These are phyloP conservation scores for Phengaris arion DNA, from an alignment of 2,888 invertebrate genomes.

Conservation along the genomic window DNA sequence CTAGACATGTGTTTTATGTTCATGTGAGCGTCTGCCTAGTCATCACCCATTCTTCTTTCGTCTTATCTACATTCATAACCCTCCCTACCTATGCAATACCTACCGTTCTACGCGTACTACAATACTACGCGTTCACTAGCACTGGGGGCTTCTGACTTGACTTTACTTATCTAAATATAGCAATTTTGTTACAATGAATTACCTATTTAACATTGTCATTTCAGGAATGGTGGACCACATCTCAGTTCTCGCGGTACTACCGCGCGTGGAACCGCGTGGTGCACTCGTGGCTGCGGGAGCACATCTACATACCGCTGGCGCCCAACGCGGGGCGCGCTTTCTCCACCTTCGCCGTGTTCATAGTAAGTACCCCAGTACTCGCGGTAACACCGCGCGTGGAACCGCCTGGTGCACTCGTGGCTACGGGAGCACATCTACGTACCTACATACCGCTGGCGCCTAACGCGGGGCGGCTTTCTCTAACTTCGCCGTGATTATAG, in stretches of 20 bases:
- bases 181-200: background rate
- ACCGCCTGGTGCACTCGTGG: conserved; percentile 96
- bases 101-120: no score
- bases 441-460: conserved; percentile 85
- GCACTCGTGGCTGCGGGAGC: conserved; percentile 95
- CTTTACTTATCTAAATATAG: background rate
- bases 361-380: conserved; percentile 83
- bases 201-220: conserved; percentile 31
- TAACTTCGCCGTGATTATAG: conserved; percentile 47
- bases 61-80: no score
- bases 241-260: conserved; percentile 89
- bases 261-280: conserved; percentile 98
- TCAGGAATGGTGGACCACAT: conserved; percentile 97
- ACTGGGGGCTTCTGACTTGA: background rate
- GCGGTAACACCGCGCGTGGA: conserved; percentile 95
- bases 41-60: no score
- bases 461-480: conserved; percentile 53
- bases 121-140: no score
- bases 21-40: no score
- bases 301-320: conserved; percentile 88
- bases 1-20: no score
- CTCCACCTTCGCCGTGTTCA: conserved; percentile 60
- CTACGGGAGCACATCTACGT: conserved; percentile 93
- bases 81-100: no score
- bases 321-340: conserved; percentile 55